Base-by-base conservation (phyloP, 2,797 vertebrate genomes). In the Alcedo atthis region DNA sequence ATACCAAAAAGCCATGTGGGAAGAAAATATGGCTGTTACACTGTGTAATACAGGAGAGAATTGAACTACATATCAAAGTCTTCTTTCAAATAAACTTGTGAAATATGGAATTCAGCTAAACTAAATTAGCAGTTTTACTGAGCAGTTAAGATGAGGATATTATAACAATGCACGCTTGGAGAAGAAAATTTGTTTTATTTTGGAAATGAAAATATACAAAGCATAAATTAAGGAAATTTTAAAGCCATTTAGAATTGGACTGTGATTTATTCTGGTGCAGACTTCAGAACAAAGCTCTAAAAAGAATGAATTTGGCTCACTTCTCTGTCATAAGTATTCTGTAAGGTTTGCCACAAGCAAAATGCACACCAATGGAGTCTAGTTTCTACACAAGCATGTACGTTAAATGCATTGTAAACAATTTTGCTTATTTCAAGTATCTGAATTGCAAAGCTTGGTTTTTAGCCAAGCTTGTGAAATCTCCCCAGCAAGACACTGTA, bases 221-320 rank as follows among this genome's bases (percentile, higher is more conserved):
- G 18, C 8, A 53, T 76, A 83, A 68, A 28, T 26, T 57, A 68
- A 87, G 20, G 67, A 58, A 58, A 71, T 73, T 70, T 89, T 40
- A 70, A 90, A 85, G 48, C 32, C 15, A 35, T 22, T 22, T n/a
- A 45, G 46, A 89, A 61, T 11, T 64, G n/a, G 33, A 20, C 3
- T 76, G 46, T 73, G 42, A 46, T 53, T 89, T 92, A 69, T 78
- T 87, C 48, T 25, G 68, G 15, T 30, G 25, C 21, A 81, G 46
- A 55, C n/a, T 85, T 76, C 80, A 46, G 61, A 90, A 75, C 33
- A 83, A 28, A 77, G 51, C 10, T 82, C 28, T 63, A 57, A 85
- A 55, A 94, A 70, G 79, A 59, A 90, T 53, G 79, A 76, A 42
- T 61, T 94, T 93, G 70, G 43, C 66, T 96, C 85, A 46, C 8